Percentiles rank a stretch among this genome's conserved stretches.
Evolutionary conservation across 2,797 vertebrate species (phyloP).

Genomic region (Atherinosoma microstoma): DNA sequence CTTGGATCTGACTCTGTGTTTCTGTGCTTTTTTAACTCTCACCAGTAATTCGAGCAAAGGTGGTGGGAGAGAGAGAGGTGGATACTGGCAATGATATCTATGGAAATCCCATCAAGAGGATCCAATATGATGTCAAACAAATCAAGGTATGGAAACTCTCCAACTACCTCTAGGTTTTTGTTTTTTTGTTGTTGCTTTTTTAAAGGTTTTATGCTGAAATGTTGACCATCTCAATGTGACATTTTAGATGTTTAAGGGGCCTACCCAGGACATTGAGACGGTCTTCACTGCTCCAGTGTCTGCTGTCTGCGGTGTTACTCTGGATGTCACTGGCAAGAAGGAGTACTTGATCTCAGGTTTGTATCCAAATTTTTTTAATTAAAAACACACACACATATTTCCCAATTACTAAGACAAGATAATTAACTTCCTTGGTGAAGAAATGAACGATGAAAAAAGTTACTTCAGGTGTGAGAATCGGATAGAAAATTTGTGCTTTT

Average conservation of each 20-base stretch:
- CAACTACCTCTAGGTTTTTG: background rate
- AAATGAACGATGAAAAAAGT: background rate
- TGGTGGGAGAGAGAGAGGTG: slow-evolving; percentile 90
- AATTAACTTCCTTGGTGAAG: too few species aligned
- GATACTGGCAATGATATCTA: slow-evolving; percentile 94
- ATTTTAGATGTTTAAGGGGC: slow-evolving; percentile 96
- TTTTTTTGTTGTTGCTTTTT: background rate
- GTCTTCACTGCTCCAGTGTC: slow-evolving; percentile 96
- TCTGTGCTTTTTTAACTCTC: slow-evolving; percentile 34
- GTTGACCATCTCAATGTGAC: background rate
- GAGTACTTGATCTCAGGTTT: slow-evolving; percentile 97
- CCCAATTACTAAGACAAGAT: background rate
- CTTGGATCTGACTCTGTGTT: background rate
- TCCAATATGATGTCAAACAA: slow-evolving; percentile 97
- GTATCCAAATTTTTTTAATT: slow-evolving; percentile 1
- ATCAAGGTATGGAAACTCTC: slow-evolving; percentile 87
- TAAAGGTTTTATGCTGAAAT: background rate
- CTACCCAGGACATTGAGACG: slow-evolving; percentile 90
- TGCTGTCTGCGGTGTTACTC: slow-evolving; percentile 93
- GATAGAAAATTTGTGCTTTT: background rate
- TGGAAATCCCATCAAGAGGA: slow-evolving; percentile 97
- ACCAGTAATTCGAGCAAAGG: slow-evolving; percentile 97
- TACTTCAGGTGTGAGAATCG: background rate
- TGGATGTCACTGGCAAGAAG: slow-evolving; percentile 94
- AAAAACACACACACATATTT: background rate